Conservation (phyloP, 2,797 vertebrate species). For the Macroramphosus scolopax region DNA sequence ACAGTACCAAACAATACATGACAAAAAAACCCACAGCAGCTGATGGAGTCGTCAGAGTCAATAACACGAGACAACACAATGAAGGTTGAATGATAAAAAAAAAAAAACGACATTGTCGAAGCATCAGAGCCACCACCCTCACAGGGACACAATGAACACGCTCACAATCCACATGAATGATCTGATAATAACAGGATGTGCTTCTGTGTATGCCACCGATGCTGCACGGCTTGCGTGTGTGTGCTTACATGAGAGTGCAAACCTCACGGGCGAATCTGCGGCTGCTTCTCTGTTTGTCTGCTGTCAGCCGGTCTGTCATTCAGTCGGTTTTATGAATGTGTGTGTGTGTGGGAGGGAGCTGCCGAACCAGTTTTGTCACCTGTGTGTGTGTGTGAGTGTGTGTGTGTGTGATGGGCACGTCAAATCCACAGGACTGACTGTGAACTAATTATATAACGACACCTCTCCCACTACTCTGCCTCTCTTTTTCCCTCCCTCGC, state of each 20-base stretch:
- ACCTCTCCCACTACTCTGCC: slow-evolving; percentile 54
- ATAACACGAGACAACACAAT: slow-evolving; percentile 10
- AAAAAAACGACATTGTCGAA: slow-evolving; percentile 37
- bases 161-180: slow-evolving; percentile 44
- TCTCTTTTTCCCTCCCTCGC: slow-evolving; percentile 17
- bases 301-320: slow-evolving; percentile 64
- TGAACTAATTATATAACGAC: slow-evolving; percentile 73
- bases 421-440: slow-evolving; percentile 59
- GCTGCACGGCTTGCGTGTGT: slow-evolving; percentile 10
- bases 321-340: slow-evolving; percentile 77
- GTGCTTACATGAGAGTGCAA: slow-evolving; percentile 14
- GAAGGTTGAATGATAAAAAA: slow-evolving; percentile 28
- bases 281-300: slow-evolving; percentile 61
- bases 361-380: slow-evolving; percentile 69
- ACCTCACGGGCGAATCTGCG: slow-evolving; percentile 42
- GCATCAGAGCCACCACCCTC: slow-evolving; percentile 48
- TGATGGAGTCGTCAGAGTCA: slow-evolving; percentile 1
- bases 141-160: slow-evolving; percentile 42
- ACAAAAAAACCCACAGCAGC: slow-evolving; percentile 31
- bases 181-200: slow-evolving; percentile 70
- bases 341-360: slow-evolving; percentile 74
- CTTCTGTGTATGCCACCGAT: slow-evolving; percentile 37
- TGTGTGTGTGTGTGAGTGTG: slow-evolving; percentile 38
- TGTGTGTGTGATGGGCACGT: slow-evolving; percentile 12
- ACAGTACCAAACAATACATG: slow-evolving; percentile 46